A percentile compares a stretch with the other conserved stretches of the same genome.
phyloP scores from a whole-genome alignment of 2,797 vertebrate species.

The Amblyraja radiata region DNA sequence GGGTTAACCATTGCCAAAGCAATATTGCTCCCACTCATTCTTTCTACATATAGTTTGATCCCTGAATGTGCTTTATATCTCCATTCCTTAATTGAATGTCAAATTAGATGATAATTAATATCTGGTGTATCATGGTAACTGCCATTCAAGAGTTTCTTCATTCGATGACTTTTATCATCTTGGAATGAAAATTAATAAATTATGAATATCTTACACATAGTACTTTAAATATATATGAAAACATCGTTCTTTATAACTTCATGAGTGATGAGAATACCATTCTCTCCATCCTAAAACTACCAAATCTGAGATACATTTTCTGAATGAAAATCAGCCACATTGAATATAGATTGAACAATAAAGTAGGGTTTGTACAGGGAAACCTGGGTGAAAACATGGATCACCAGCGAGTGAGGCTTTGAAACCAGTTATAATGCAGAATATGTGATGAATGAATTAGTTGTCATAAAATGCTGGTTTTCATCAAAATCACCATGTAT shows the following conservation, averaged over 20 bases:
- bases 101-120: too few species aligned
- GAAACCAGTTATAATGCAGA: neutral
- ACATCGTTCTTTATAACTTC: neutral
- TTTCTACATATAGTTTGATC: too few species aligned
- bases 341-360: neutral
- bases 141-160: neutral
- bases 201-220: neutral
- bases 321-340: neutral
- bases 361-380: too few species aligned
- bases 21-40: neutral
- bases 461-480: neutral
- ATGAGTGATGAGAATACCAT: neutral
- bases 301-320: neutral
- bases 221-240: neutral
- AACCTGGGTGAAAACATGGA: neutral
- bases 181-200: neutral
- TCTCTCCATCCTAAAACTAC: neutral
- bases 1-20: neutral
- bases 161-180: neutral
- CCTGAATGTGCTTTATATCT: too few species aligned
- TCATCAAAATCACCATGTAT: neutral
- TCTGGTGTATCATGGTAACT: too few species aligned
- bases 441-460: neutral
- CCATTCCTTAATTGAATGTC: too few species aligned
- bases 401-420: neutral